phyloP scores from a whole-genome alignment of 2,888 invertebrate species.

The Hypomecis atomaria region DNA sequence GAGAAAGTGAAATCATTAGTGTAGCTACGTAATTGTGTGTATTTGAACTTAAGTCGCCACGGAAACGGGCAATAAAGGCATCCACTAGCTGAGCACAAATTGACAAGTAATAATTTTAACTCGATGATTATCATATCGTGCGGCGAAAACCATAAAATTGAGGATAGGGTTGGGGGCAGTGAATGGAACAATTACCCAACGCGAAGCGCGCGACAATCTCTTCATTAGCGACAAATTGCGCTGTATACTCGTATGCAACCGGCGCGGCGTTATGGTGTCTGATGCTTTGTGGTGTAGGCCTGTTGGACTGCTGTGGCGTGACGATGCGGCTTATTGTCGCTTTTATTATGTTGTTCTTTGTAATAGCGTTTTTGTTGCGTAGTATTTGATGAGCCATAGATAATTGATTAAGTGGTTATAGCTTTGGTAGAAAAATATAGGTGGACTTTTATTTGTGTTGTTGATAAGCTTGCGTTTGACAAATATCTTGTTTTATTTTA shows the following conservation, averaged over 20 bases:
- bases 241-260: constrained; percentile 26
- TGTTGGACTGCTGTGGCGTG: not conserved
- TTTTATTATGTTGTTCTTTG: constrained; percentile 9
- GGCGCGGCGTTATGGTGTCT: constrained; percentile 34
- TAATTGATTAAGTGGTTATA: constrained; percentile 1
- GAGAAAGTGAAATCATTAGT: constrained; percentile 15
- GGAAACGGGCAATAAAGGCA: constrained; percentile 59
- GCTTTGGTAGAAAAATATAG: not conserved
- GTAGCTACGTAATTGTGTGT: constrained; percentile 17
- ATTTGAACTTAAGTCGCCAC: constrained; percentile 20
- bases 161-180: constrained; percentile 63
- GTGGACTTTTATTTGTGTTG: too few relatives aligned
- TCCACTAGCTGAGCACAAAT: constrained; percentile 55
- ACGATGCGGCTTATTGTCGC: constrained; percentile 22
- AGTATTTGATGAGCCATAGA: not conserved
- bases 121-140: constrained; percentile 61
- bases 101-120: constrained; percentile 69
- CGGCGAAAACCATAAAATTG: constrained; percentile 65
- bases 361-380: constrained; percentile 7
- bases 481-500: too few relatives aligned
- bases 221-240: constrained; percentile 61
- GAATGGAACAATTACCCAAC: constrained; percentile 67
- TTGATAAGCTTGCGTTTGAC: too few relatives aligned
- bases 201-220: constrained; percentile 62
- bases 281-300: constrained; percentile 1